Evolutionary conservation across 2,113 vertebrate genomes (phyloP).

Genomic region (Candoia aspera): DNA sequence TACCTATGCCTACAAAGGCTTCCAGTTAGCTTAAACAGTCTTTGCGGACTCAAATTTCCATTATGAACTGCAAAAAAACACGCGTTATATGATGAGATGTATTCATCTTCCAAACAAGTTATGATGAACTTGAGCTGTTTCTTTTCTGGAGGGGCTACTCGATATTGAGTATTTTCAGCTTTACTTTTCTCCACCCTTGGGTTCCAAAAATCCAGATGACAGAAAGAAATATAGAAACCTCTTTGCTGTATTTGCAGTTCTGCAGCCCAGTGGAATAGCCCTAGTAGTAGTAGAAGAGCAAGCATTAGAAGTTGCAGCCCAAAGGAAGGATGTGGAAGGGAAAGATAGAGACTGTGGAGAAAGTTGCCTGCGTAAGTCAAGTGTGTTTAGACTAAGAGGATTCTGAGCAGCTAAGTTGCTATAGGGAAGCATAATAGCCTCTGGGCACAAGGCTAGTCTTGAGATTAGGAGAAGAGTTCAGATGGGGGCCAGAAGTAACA

Average conservation of each 20-base stretch:
- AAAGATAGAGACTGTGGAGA: background rate
- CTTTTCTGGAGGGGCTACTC: background rate
- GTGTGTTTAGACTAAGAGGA: background rate
- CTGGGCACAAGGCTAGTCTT: background rate
- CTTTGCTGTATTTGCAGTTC: background rate
- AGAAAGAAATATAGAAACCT: background rate
- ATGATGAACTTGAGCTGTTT: background rate
- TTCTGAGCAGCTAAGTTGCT: background rate
- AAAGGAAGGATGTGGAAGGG: background rate
- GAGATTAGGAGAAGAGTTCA: background rate
- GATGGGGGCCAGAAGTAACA: background rate
- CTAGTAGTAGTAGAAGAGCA: background rate
- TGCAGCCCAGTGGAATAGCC: background rate
- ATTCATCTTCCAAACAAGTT: background rate
- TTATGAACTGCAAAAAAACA: background rate
- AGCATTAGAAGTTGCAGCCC: background rate
- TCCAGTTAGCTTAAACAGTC: background rate
- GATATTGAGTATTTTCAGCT: background rate
- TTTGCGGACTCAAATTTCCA: background rate
- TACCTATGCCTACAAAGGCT: background rate
- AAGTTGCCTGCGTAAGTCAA: background rate
- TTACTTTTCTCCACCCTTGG: background rate
- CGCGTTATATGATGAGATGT: background rate
- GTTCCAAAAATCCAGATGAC: background rate
- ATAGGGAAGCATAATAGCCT: background rate